Base-by-base conservation (phyloP, 2,797 vertebrate species). In the Sebastes flavidus region DNA sequence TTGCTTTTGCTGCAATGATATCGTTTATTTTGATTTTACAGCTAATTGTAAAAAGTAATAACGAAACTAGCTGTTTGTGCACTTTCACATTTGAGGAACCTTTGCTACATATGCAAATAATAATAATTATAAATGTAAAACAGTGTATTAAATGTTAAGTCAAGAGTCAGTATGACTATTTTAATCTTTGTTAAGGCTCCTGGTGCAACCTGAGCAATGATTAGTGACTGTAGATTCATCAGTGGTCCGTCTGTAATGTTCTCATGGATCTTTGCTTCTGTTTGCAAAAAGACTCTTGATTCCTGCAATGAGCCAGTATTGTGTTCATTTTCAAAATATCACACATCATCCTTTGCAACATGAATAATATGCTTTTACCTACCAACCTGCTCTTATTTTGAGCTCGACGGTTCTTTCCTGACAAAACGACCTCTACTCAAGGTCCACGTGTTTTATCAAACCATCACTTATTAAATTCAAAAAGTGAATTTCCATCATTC, bases 21-120 rank as follows among this genome's bases (percentile, higher is more conserved):
- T 2, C 0, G 1, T 4, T 24, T 0, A 18, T 62, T 13, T 3
- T 5, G 6, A 30, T 1, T 16, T 25, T 2, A 38, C 1, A 2
- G 5, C 32, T 18, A 2, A 12, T 0, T 5, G 4, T 69, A 49
- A 79, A 77, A 30, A 65, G n/a, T 83, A 9, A 84, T 11, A 84
- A 46, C 14, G 69, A 82, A 87, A 82, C 34, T 55, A n/a, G 22
- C 60, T 1, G 42, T 46, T 16, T 3, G 12, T 5, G 3, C 3
- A 1, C 52, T 30, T 69, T 55, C 25, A 74, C 36, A 67, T 68
- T 79, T 25, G 1, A 63, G 24, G 2, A 60, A 8, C 5, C 1
- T 4, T n/a, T 1, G 34, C 34, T 36, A 36, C 34, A 36, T 36
- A 9, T 1, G 3, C 18, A n/a, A 56, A 27, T 30, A 4, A n/a